Base-by-base conservation (phyloP, 2,888 invertebrate genomes). In the Eristalinus sepulchralis region DNA sequence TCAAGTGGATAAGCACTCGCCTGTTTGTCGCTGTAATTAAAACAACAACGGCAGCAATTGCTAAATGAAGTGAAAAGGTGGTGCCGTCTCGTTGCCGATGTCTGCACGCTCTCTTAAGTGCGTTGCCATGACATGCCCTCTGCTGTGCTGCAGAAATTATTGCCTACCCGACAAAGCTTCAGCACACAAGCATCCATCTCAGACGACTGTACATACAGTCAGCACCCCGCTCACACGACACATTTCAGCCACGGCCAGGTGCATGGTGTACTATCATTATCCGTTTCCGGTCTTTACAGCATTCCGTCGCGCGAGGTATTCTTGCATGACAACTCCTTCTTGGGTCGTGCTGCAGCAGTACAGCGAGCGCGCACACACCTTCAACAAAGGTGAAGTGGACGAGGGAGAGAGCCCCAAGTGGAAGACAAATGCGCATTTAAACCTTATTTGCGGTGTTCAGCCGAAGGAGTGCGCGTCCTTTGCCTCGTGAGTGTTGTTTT, bases 391-490 rank as follows among this genome's bases (percentile, higher is more conserved):
- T 85, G 72, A 85, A 82, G 85, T 73, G 71, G 62, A 39, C 68
- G 59, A 59, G 59, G 34, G 47, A 70, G 67, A 76, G 81, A 68
- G 71, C 68, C 73, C 70, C 36, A 67, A 86, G 78, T 79, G 85
- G 73, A 83, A 86, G 86, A 83, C 86, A 86, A 86, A 82, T 83
- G 86, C 86, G 60, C 86, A 86, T 86, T 86, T 86, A 83, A 83
- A 78, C 82, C 78, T 83, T 86, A 86, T 86, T 83, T 86, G 82
- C 63, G 78, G 78, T 66, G 64, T 66, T 67, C 81, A 70, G 39
- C 66, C 60, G 64, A 36, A 63, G 71, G 81, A 81, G 85, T 85
- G 72, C 80, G 77, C 84, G 77, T 85, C 82, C 82, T 77, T 85
- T 77, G 53, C 75, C 79, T 62, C 81, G 62, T 13, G 24, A 22